Base-by-base conservation (phyloP, 2,113 vertebrate genomes). In the Eira barbara region DNA sequence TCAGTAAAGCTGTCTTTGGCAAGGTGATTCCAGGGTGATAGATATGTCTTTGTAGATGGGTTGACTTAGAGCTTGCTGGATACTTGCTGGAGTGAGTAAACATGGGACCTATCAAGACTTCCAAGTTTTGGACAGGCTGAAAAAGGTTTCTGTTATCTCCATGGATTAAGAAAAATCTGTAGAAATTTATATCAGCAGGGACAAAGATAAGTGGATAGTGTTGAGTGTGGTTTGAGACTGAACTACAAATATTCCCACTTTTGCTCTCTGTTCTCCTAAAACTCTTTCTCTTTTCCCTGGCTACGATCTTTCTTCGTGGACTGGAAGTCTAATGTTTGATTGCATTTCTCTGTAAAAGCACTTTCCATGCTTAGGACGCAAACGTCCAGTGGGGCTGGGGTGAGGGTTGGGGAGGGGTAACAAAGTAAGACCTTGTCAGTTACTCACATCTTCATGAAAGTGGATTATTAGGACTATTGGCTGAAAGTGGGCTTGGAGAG, bases 271-370 rank as follows among this genome's bases (percentile, higher is more conserved):
- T 47, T 67, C 47, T 15, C 9, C 7, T 47, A 69, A 93, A 55
- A 89, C 31, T 47, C 42, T 76, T 7, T 67, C 34, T 49, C 20
- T 89, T 6, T 52, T 79, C 7, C 6, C 21, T 93, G 73, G 39
- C 13, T 82, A 20, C 0, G 1, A 76, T 84, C 31, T 29, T 84
- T 45, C 39, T 13, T 9, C 1, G 23, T 27, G 59, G 25, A 5
- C 18, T 82, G 17, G 13, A 91, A 95, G 82, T 73, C 57, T 67
- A 78, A 45, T 59, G 31, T 57, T 95, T 61, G 8, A 59, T 79
- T 88, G 94, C 79, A 67, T 84, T 94, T 8, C 7, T 73, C 76
- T 93, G 3, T 87, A 36, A 93, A 96, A 95, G 18, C 55, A 76
- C 11, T 55, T 29, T 78, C 61, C 6, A 61, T 7, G 91, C 27